These are phyloP conservation scores for Nibea coibor DNA, from an alignment of 2,113 vertebrate genomes.

Conservation along the genomic window DNA sequence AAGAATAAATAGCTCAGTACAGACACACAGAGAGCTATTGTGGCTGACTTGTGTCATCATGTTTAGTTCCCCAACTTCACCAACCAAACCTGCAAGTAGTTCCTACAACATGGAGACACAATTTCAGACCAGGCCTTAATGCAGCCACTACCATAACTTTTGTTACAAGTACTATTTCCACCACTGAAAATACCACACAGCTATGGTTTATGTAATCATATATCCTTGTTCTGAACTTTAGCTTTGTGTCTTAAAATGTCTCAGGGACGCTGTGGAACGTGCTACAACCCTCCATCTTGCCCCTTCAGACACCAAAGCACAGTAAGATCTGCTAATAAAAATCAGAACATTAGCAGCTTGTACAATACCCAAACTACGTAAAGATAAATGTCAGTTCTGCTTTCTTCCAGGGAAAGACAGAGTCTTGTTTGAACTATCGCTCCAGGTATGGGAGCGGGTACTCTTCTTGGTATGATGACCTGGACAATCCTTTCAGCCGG, in stretches of 20 bases:
- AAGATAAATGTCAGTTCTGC: neutral
- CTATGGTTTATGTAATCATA: neutral
- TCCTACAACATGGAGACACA: no score
- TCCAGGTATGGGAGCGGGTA: neutral
- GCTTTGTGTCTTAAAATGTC: slow-evolving; percentile 19
- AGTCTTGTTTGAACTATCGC: slow-evolving; percentile 20
- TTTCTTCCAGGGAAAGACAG: slow-evolving; percentile 70
- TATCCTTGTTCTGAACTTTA: neutral
- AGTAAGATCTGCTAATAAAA: slow-evolving; percentile 73
- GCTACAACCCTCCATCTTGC: slow-evolving; percentile 73
- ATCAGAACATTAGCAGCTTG: neutral
- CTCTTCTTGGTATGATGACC: rapidly evolving
- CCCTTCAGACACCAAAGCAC: slow-evolving; percentile 59
- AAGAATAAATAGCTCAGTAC: no score
- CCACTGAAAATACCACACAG: neutral
- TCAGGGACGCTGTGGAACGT: slow-evolving; percentile 83
- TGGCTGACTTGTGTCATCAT: no score
- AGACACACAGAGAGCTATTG: no score
- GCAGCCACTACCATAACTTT: neutral
- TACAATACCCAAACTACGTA: neutral
- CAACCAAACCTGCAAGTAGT: no score
- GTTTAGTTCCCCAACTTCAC: no score
- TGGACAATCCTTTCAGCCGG: neutral
- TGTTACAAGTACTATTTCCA: neutral
- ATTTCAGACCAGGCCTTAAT: neutral